phyloP scores from a whole-genome alignment of 1,140 invertebrate species.

The Centruroides vittatus region DNA sequence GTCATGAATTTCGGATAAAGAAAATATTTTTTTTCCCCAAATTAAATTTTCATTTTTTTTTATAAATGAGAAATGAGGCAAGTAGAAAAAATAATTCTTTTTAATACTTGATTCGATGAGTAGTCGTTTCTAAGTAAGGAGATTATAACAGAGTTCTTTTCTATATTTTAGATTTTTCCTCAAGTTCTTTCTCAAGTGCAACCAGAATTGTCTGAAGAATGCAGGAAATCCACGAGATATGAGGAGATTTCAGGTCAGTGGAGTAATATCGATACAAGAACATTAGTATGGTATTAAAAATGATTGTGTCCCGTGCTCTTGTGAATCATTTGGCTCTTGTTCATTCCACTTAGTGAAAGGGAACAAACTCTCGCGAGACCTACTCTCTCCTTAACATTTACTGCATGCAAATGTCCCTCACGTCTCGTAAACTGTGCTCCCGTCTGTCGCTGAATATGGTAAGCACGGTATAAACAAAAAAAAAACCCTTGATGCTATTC shows the following conservation, averaged over 20 bases:
- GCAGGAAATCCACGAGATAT: constrained; percentile 98
- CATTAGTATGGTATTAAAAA: background rate
- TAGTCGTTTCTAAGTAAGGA: no score
- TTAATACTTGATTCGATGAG: no score
- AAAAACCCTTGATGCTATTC: background rate
- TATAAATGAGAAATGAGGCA: no score
- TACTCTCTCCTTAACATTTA: background rate
- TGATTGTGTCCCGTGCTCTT: background rate
- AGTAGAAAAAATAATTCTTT: no score
- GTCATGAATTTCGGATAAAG: no score
- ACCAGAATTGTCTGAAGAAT: constrained; percentile 99
- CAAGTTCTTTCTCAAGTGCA: constrained; percentile 99
- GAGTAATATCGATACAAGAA: background rate
- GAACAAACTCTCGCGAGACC: background rate
- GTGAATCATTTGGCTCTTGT: background rate
- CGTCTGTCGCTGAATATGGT: no score
- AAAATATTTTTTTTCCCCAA: no score
- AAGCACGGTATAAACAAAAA: background rate
- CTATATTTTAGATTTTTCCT: constrained; percentile 88
- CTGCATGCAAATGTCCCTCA: background rate
- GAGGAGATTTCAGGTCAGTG: constrained; percentile 92
- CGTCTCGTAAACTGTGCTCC: no score
- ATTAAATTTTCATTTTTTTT: no score
- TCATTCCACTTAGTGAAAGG: background rate
- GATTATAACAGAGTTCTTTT: constrained; percentile 28